A percentile compares a stretch with the other conserved stretches of the same genome.
phyloP scores from a whole-genome alignment of 2,888 invertebrate genomes.

The Scaptodrosophila latifasciaeformis region DNA sequence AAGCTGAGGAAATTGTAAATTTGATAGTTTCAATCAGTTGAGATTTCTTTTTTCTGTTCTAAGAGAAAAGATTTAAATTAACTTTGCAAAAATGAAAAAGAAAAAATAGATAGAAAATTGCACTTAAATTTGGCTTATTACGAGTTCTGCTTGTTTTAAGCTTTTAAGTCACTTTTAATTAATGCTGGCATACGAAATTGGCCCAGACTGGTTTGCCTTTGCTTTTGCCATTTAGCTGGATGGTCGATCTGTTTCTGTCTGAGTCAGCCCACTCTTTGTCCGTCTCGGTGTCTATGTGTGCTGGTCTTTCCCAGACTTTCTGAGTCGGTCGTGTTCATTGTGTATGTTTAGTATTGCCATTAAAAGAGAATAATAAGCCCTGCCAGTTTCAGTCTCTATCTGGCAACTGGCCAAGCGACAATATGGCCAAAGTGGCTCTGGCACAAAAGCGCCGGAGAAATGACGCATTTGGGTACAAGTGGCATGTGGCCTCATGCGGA shows the following conservation, averaged over 20 bases:
- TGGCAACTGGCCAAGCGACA: constrained; percentile 62
- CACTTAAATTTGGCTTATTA: no score
- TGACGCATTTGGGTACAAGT: constrained; percentile 69
- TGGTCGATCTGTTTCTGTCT: constrained; percentile 14
- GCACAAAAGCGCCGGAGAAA: constrained; percentile 54
- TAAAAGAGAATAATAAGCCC: constrained; percentile 57
- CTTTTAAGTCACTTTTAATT: constrained; percentile 37
- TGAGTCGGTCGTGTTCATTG: no score
- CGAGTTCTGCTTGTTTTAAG: constrained; percentile 17
- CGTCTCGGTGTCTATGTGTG: constrained; percentile 11
- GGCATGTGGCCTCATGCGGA: constrained; percentile 68
- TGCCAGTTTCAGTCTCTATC: constrained; percentile 13
- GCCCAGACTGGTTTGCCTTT: no score
- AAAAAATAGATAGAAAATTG: no score
- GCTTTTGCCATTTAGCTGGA: no score
- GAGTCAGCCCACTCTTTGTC: neutral
- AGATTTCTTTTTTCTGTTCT: no score
- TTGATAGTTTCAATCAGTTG: constrained; percentile 6
- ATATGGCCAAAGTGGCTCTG: constrained; percentile 55
- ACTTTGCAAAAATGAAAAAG: no score
- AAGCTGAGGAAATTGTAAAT: constrained; percentile 29
- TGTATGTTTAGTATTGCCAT: constrained; percentile 52
- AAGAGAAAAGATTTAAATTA: no score
- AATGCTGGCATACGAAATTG: constrained; percentile 21
- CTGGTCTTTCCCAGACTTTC: constrained; percentile 21